Evolutionary conservation across 1,140 invertebrate species (phyloP), one percentile per base, ranked within the genome.

Genomic region (Drosophila repleta): DNA sequence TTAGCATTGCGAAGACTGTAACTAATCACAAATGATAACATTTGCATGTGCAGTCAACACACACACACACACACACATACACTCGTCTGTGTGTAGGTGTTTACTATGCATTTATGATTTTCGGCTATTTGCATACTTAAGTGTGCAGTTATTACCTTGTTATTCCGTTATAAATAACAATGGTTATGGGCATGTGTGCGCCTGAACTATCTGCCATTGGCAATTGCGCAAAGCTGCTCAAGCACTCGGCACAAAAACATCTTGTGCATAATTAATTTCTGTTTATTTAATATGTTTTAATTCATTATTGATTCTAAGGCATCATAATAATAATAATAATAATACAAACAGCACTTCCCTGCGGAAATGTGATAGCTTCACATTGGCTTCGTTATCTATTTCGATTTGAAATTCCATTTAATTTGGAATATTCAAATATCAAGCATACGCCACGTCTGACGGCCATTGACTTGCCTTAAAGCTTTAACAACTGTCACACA

Each of bases 21-120:
- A 88, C 83, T 89, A 88, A 88, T 88, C 83, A 77, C 76, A 88
- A 89, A 88, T 88, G 83, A 88, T 88, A 88, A 89, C 84, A 88
- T 88, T 83, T 88, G 84, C 84, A 83, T 83, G 74, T 78, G 68
- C 69, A 87, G 82, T 57, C 52, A 57, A 41, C 56, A 68, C 8
- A 68, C 55, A 3, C 32, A 56, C 53, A 48, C 49, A 60, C 64
- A 48, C 37, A 49, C 13, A 46, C 17, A n/a, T 11, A n/a, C 20
- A 46, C 10, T 29, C 0, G 24, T 26, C 4, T 53, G 18, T 57
- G 51, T 75, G 52, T 75, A 60, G 56, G 76, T 75, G 67, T 75
- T 70, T 75, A 64, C 60, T 61, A 62, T 67, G 73, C 61, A 78
- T 75, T 78, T 78, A 67, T 71, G 76, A 72, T 76, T 76, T 76